phyloP scores from a whole-genome alignment of 2,888 invertebrate genomes.

The Macaria liturata region DNA sequence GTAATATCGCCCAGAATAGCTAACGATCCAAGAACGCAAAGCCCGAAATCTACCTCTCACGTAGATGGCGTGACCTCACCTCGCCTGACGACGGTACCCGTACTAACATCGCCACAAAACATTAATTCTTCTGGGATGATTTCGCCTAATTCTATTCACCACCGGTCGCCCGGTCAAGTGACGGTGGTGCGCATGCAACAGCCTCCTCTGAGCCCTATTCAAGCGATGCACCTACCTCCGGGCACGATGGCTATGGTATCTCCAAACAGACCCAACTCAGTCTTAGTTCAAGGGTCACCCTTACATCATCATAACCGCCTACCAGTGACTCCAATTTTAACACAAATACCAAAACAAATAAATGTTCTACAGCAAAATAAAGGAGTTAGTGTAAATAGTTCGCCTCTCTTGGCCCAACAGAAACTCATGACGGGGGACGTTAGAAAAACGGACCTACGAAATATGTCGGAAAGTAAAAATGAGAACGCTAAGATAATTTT shows the following conservation, averaged over 20 bases:
- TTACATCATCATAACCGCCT: constrained; percentile 81
- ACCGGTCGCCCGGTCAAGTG: constrained; percentile 74
- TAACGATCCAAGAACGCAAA: constrained; percentile 67
- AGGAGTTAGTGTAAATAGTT: constrained; percentile 48
- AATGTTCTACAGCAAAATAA: constrained; percentile 72
- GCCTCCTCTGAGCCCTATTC: constrained; percentile 73
- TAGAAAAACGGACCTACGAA: constrained; percentile 59
- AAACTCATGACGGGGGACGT: constrained; percentile 63
- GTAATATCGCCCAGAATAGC: constrained; percentile 72
- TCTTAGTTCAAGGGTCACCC: constrained; percentile 71
- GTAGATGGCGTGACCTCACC: constrained; percentile 67
- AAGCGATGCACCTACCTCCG: constrained; percentile 68
- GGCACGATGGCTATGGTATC: constrained; percentile 70
- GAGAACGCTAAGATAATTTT: constrained; percentile 72
- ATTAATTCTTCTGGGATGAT: constrained; percentile 61
- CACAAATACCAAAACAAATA: constrained; percentile 82
- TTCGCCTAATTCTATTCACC: constrained; percentile 67
- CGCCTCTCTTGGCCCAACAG: constrained; percentile 61
- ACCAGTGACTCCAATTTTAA: constrained; percentile 83
- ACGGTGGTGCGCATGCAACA: constrained; percentile 80
- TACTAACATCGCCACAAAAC: constrained; percentile 68
- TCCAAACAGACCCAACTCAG: constrained; percentile 73
- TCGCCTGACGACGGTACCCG: constrained; percentile 67
- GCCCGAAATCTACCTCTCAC: constrained; percentile 68
- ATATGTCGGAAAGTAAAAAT: constrained; percentile 48